These are phyloP conservation scores for Sussaba pulchella DNA, from an alignment of 2,888 invertebrate species.

Conservation along the genomic window DNA sequence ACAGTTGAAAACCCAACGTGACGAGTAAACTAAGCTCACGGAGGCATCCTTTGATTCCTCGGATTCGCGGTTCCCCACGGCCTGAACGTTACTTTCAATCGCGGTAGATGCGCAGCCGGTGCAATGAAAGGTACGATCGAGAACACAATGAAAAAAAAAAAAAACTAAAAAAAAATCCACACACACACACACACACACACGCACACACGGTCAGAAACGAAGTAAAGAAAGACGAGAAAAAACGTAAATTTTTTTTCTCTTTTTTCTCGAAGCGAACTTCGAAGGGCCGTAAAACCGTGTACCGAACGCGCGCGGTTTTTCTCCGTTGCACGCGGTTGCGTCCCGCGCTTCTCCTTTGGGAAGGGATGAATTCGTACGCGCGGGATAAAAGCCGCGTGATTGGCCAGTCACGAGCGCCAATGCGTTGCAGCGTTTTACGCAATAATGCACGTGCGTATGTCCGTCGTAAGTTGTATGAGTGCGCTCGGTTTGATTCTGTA, in stretches of 20 bases:
- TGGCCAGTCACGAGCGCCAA: slow-evolving; percentile 78
- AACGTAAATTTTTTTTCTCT: slow-evolving; percentile 67
- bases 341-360: slow-evolving; percentile 16
- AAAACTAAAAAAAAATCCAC: background rate
- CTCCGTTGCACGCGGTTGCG: background rate
- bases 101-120: slow-evolving; percentile 39
- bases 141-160: slow-evolving; percentile 18
- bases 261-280: no score
- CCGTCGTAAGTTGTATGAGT: background rate
- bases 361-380: slow-evolving; percentile 70
- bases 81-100: background rate
- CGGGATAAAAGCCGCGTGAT: slow-evolving; percentile 78
- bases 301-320: slow-evolving; percentile 69
- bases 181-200: no score
- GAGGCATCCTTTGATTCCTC: background rate
- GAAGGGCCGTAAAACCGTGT: slow-evolving; percentile 71
- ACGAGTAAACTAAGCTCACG: background rate
- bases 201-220: no score
- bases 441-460: slow-evolving; percentile 31
- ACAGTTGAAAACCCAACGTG: background rate
- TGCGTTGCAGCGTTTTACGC: slow-evolving; percentile 67
- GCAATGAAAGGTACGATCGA: slow-evolving; percentile 30
- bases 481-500: background rate
- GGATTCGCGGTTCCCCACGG: background rate
- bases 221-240: slow-evolving; percentile 59